Conservation (phyloP, 2,888 invertebrate species). For the Drosophila setosimentum region DNA sequence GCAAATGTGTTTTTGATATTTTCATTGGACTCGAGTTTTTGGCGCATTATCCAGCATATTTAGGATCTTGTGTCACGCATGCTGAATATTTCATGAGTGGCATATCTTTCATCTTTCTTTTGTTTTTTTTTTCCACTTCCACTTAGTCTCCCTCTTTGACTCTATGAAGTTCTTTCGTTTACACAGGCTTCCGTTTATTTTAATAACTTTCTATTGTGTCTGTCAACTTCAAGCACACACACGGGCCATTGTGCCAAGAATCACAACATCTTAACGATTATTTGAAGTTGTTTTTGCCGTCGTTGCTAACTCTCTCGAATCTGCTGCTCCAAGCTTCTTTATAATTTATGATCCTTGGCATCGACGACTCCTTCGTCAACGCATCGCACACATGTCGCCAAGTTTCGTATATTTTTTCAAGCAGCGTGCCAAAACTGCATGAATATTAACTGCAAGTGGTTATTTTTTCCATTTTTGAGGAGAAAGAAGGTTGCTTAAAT, state of each 20-base stretch:
- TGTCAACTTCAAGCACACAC: slow-evolving; percentile 58
- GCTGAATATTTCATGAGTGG: slow-evolving; percentile 72
- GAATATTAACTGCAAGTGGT: slow-evolving; percentile 77
- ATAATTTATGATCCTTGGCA: slow-evolving; percentile 77
- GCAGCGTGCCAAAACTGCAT: slow-evolving; percentile 70
- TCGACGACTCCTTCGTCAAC: slow-evolving; percentile 60
- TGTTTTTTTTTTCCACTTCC: slow-evolving; percentile 20
- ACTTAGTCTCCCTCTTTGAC: background rate
- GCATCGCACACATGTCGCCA: slow-evolving; percentile 63
- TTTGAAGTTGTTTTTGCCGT: slow-evolving; percentile 27
- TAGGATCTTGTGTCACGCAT: slow-evolving; percentile 47
- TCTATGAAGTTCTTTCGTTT: slow-evolving; percentile 27
- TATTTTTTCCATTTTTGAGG: background rate
- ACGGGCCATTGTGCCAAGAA: slow-evolving; percentile 44
- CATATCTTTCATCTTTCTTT: slow-evolving; percentile 42
- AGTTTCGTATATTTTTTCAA: slow-evolving; percentile 68
- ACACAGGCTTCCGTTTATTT: slow-evolving; percentile 59
- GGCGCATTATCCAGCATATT: slow-evolving; percentile 56
- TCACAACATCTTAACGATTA: slow-evolving; percentile 57
- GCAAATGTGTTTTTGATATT: slow-evolving; percentile 73
- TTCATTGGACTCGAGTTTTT: slow-evolving; percentile 58
- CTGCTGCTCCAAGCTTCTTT: slow-evolving; percentile 68
- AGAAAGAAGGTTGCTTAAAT: background rate
- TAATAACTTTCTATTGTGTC: slow-evolving; percentile 73
- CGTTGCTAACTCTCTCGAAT: background rate